Evolutionary conservation across 2,113 vertebrate genomes (phyloP).

Genomic region (Gila orcuttii): DNA sequence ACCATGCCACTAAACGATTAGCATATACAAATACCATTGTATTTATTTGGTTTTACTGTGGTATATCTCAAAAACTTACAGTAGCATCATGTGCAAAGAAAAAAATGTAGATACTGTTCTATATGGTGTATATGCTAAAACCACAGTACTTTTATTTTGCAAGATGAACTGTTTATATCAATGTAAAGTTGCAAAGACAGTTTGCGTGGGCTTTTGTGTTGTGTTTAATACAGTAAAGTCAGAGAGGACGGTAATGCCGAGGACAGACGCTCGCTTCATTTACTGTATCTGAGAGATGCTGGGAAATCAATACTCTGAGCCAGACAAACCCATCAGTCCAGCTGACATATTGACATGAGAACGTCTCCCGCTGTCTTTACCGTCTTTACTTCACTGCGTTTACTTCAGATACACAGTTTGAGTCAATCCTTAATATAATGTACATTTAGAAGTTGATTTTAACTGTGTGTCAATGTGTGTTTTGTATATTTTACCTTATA

Average conservation of each 20-base stretch:
- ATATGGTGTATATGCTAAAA: neutral
- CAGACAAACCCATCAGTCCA: constrained; percentile 20
- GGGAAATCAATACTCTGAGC: constrained; percentile 38
- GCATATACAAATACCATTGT: neutral
- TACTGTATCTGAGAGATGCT: neutral
- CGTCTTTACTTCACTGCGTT: neutral
- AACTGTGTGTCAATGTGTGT: too few relatives aligned
- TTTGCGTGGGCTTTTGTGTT: neutral
- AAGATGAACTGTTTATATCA: neutral
- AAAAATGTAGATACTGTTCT: neutral
- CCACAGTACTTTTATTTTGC: neutral
- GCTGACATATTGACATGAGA: constrained; percentile 1
- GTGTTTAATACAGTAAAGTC: neutral
- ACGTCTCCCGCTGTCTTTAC: neutral
- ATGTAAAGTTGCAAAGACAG: neutral
- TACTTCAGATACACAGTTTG: too few relatives aligned
- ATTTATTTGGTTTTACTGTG: neutral
- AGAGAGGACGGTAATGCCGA: neutral
- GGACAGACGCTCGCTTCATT: neutral
- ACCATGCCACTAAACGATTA: neutral
- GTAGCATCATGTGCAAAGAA: neutral
- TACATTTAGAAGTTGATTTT: neutral
- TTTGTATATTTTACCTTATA: too few relatives aligned
- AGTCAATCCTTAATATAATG: neutral
- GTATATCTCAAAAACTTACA: neutral